These are phyloP conservation scores for Eurois occulta DNA, from an alignment of 2,888 invertebrate species.

Conservation along the genomic window DNA sequence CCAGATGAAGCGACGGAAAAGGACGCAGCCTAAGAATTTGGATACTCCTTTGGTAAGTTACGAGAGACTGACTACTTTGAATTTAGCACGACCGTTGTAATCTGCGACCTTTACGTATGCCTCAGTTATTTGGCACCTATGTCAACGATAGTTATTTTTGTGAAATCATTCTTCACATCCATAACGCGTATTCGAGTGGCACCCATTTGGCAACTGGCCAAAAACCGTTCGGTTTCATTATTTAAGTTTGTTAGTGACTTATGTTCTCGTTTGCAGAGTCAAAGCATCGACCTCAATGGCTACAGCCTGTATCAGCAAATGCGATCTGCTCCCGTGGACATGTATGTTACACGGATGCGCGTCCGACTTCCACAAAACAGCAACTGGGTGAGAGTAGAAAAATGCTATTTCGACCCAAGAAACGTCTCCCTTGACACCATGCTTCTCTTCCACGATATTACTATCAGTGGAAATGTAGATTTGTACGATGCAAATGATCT, in stretches of 20 bases:
- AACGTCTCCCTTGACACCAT: conserved; percentile 94
- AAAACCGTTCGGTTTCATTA: conserved; percentile 4
- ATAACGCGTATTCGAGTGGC: not conserved
- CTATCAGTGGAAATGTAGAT: conserved; percentile 94
- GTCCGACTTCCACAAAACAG: conserved; percentile 92
- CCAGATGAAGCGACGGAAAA: conserved; percentile 91
- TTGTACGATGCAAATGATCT: conserved; percentile 87
- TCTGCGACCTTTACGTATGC: not conserved
- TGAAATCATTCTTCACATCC: conserved; percentile 24
- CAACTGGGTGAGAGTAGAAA: conserved; percentile 93
- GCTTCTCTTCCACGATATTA: conserved; percentile 94
- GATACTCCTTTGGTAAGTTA: conserved; percentile 84
- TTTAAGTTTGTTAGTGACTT: conserved; percentile 53
- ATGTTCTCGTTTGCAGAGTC: conserved; percentile 77
- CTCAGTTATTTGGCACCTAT: not conserved
- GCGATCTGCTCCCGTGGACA: conserved; percentile 91
- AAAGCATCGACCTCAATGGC: conserved; percentile 91
- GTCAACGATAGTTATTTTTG: conserved; percentile 14
- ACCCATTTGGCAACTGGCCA: conserved; percentile 38
- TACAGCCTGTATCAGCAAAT: conserved; percentile 92
- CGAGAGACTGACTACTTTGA: not conserved
- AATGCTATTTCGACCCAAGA: conserved; percentile 93
- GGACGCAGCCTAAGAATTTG: conserved; percentile 88
- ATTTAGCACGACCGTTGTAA: not conserved
- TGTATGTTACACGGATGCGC: conserved; percentile 93